A percentile compares a stretch with the other conserved stretches of the same genome.
These are phyloP conservation scores for Perithous albicinctus DNA, from an alignment of 2,888 invertebrate species.

Conservation along the genomic window DNA sequence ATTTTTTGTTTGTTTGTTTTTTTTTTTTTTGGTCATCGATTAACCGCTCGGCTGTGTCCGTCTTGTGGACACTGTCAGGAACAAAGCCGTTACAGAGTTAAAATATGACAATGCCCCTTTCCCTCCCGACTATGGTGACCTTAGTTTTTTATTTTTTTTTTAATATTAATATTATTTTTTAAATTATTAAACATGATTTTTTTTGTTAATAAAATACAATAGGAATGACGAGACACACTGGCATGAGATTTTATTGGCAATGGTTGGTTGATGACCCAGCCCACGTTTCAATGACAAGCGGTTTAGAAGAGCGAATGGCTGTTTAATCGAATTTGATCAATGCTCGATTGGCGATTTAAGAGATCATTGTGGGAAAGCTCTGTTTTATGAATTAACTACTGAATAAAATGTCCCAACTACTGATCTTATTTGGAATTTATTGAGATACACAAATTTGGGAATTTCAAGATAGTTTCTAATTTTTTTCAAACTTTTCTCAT, in stretches of 20 bases:
- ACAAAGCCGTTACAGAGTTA: constrained; percentile 44
- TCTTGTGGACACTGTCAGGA: constrained; percentile 38
- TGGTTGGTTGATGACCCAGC: constrained; percentile 43
- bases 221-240: constrained; percentile 19
- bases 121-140: constrained; percentile 23
- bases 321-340: constrained; percentile 5
- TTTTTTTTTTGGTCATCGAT: constrained; percentile 25
- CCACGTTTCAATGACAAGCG: constrained; percentile 39
- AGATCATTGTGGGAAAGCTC: not conserved
- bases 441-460: too few species aligned
- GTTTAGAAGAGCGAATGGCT: constrained; percentile 15
- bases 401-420: not conserved
- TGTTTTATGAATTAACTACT: not conserved
- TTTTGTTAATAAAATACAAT: constrained; percentile 51
- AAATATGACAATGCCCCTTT: constrained; percentile 58
- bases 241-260: constrained; percentile 24
- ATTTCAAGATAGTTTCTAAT: too few species aligned
- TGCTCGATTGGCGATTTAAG: not conserved
- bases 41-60: constrained; percentile 47
- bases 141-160: not conserved
- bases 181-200: constrained; percentile 44
- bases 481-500: not conserved
- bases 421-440: not conserved
- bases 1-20: too few species aligned
- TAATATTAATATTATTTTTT: not conserved